A percentile compares a stretch with the other conserved stretches of the same genome.
phyloP scores from a whole-genome alignment of 1,140 invertebrate genomes.

The Pseudachorutes palmiensis region DNA sequence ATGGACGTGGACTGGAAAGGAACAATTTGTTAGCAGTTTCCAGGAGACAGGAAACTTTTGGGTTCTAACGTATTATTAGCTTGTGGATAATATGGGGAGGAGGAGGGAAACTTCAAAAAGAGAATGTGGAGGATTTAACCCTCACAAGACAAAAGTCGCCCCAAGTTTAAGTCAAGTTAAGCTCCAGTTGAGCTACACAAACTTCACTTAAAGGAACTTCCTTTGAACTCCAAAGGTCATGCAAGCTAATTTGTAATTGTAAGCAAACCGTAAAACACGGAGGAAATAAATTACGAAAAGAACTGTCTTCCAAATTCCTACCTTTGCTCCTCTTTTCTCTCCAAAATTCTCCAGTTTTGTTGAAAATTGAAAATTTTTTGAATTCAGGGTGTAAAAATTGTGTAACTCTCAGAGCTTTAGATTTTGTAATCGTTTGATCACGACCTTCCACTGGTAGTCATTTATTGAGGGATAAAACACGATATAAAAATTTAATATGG shows the following conservation, averaged over 20 bases:
- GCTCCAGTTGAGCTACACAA: constrained; percentile 7
- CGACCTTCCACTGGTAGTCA: not conserved
- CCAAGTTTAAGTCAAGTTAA: constrained; percentile 5
- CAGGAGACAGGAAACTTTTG: not conserved
- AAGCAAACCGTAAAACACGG: constrained; percentile 13
- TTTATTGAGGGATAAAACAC: not conserved
- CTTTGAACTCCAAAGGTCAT: constrained; percentile 1
- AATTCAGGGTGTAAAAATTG: too few species aligned
- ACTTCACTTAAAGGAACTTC: not conserved
- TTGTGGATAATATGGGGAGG: constrained; percentile 1
- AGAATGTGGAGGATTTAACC: too few species aligned
- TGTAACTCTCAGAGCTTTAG: too few species aligned
- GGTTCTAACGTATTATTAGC: constrained; percentile 4
- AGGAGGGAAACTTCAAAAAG: not conserved
- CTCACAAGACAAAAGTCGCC: not conserved
- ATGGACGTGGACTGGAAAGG: not conserved
- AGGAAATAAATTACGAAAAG: too few species aligned
- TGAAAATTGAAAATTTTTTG: too few species aligned
- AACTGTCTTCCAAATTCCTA: not conserved
- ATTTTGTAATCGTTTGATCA: too few species aligned
- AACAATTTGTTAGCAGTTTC: constrained; percentile 7
- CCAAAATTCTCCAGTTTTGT: not conserved
- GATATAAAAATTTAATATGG: not conserved
- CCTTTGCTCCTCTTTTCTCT: not conserved
- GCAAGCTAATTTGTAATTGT: constrained; percentile 16